Conservation (phyloP, 2,113 vertebrate genomes). For the Sceloporus tristichus region DNA sequence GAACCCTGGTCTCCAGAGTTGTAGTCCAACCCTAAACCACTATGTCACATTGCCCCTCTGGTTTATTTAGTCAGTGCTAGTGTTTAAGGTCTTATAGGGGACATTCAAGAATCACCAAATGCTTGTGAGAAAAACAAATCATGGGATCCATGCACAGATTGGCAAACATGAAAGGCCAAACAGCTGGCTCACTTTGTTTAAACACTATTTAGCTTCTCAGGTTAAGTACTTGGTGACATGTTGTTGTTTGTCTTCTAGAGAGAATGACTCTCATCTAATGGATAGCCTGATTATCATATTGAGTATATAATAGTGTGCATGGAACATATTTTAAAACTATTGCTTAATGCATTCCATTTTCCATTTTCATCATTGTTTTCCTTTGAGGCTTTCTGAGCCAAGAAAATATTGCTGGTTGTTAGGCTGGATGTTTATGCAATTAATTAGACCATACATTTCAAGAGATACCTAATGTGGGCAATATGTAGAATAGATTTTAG, state of each 20-base stretch:
- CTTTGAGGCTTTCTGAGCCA: background rate
- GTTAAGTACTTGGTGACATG: background rate
- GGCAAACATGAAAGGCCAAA: background rate
- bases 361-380: background rate
- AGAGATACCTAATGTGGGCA: background rate
- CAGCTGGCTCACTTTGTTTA: background rate
- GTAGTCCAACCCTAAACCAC: no score
- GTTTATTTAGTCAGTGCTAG: no score
- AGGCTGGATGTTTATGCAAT: constrained; percentile 2
- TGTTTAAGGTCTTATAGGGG: no score
- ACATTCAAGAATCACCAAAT: background rate
- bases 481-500: background rate
- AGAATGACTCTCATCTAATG: background rate
- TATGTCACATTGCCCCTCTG: no score
- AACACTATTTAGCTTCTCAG: background rate
- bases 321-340: background rate
- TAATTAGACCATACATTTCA: constrained; percentile 21
- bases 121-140: background rate
- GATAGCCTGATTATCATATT: constrained; percentile 14
- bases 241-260: background rate
- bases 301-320: background rate
- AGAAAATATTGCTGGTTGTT: background rate
- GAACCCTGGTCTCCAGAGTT: no score
- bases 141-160: background rate
- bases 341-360: constrained; percentile 20